Base-by-base conservation (phyloP, 2,797 vertebrate species). In the Neomorphus geoffroyi region DNA sequence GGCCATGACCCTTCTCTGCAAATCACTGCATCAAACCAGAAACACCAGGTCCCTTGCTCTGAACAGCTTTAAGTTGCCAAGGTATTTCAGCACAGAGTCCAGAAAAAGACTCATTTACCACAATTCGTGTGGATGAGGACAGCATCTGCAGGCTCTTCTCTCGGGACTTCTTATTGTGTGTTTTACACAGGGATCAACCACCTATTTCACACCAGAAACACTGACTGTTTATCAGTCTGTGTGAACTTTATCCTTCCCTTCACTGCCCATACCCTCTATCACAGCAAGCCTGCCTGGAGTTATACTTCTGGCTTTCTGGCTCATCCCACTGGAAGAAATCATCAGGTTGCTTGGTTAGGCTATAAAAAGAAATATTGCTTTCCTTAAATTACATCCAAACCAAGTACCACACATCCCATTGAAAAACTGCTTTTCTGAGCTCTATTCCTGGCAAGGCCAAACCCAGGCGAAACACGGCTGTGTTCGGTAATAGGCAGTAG, bases 361-460 rank as follows among this genome's bases (percentile, higher is more conserved):
- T 81, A 72, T 33, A 22, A 80, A 94, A 86, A n/a, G 64, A 60
- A 71, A 46, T 4, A 21, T 17, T 62, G 37, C 50, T 84, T 92
- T 92, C 80, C 88, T 81, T 28, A 57, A 92, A 75, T 93, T 88
- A 35, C 50, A 80, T 21, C 39, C 35, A 84, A 92, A 54, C 12
- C 18, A 19, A 81, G 51, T n/a, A 66, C 87, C 8, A 14, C 54
- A 80, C 13, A 64, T 10, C 8, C 28, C 57, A 32, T 13, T 43
- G 51, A 66, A 66, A 83, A 88, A 70, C 35, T 1, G 17, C n/a
- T 78, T 39, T 48, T 11, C 61, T 3, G 3, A 92, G 57, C 65
- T 66, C 35, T 16, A 0, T 4, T 70, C 39, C 48, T 23, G 41
- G 53, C 3, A 8, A 81, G 70, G 41, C 48, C 61, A 61, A 93